Evolutionary conservation across 2,888 invertebrate genomes (phyloP), one percentile per base, ranked within the genome.

Genomic region (Syrphus vitripennis): DNA sequence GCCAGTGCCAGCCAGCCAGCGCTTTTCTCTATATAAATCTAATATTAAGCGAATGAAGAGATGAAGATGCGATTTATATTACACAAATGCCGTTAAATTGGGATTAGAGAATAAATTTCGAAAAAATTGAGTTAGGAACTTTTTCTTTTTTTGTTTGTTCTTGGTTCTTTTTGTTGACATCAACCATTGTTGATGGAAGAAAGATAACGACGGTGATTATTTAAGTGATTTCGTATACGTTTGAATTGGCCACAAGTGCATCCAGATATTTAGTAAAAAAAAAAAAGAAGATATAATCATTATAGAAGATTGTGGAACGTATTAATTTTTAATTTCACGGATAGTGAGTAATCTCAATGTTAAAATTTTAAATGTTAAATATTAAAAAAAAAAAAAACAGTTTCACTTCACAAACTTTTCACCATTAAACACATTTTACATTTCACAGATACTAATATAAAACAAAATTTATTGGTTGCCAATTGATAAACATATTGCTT

Each of bases 61-160:
- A 55, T 29, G 29, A n/a, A 57, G 31, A 67, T 67, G 65, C 59
- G 67, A 55, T 75, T 75, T 81, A 42, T 69, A 69, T 48, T 69
- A 34, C 53, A 75, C 31, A 80, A 69, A 74, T 74, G 65, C 34
- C 71, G 71, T 71, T 79, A 79, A 79, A 79, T 79, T 79, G 57
- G 40, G 57, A 74, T 80, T 80, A 74, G 74, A 42, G 59, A 40
- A 50, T 67, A 16, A 50, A 61, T 63, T 80, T 74, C 26, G 48
- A 29, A 71, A 26, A 21, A 57, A 70, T 63, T 63, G 63, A 71
- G 40, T 77, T 76, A 37, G 31, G 26, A 50, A 26, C 6, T 50
- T 50, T 24, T 50, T n/a, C 2, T 40, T 40, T 31, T 1, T 59
- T 34, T 19, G 26, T 45, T n/a, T 50, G n/a, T 10, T 42, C 29